Base-by-base conservation (phyloP, 1,140 invertebrate genomes). In the Drosophila elegans region DNA sequence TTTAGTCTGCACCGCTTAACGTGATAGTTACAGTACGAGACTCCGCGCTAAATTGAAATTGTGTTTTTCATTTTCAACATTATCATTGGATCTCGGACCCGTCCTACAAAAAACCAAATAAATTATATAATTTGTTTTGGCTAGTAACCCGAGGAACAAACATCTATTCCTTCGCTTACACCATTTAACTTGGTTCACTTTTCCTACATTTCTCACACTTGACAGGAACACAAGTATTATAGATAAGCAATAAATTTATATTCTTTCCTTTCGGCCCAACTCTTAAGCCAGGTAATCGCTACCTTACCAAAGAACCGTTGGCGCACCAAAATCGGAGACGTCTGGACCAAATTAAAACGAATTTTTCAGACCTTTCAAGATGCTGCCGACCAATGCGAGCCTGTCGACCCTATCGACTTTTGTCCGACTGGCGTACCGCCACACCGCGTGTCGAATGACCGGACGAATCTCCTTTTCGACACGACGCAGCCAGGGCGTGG, bases 211-310 rank as follows among this genome's bases (percentile, higher is more conserved):
- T 4, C 25, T 10, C 10, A 2, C 53, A 11, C 10, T 13, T 29
- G 12, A 11, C 53, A 55, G 12, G 4, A 16, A 34, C 38, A 25
- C 52, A 25, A 41, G 29, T 11, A 41, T 12, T 29, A 16, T 27
- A 55, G 39, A 36, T 9, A 34, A 41, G n/a, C 25, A 44, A 45
- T 45, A 56, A 45, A 57, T 45, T 57, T 45, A 45, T n/a, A 45
- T n/a, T 45, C 27, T 4, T 10, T 57, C 9, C 41, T 57, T 57
- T 57, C 55, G 55, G 54, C 54, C 54, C 6, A 27, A 7, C n/a
- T 10, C 16, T 12, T 12, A 44, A 56, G 54, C 13, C 12, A 12
- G 13, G 42, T 21, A 45, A 45, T 21, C 42, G 6, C 9, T 9
- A 21, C 16, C 13, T 27, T 10, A 27, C 36, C 36, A 12, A 12